These are phyloP conservation scores for Dendrophyllia cribrosa DNA, from an alignment of 64 coral and sea anemone species.

Conservation along the genomic window DNA sequence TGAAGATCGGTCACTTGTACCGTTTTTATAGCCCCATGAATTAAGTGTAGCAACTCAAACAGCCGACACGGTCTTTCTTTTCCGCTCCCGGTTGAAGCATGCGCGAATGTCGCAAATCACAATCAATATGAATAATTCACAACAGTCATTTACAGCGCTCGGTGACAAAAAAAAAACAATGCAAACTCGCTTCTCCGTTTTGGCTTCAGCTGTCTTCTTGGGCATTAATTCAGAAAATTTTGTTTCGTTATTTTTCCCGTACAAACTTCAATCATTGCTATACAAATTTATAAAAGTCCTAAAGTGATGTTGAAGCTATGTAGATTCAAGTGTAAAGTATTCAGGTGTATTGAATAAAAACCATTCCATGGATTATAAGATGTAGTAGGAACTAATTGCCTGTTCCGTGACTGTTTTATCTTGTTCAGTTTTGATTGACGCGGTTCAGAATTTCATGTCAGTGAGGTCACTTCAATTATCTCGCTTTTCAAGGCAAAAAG, in stretches of 20 bases:
- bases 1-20: neutral
- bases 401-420: neutral
- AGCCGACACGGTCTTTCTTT: neutral
- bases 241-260: too few species aligned
- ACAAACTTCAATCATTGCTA: too few species aligned
- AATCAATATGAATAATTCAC: neutral
- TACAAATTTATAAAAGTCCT: too few species aligned
- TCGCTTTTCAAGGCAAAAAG: neutral
- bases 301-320: too few species aligned
- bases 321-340: too few species aligned
- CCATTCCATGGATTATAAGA: too few species aligned
- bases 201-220: neutral
- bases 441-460: neutral
- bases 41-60: neutral
- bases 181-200: neutral
- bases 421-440: neutral
- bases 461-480: neutral
- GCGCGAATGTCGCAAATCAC: neutral
- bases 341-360: too few species aligned
- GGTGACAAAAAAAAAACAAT: neutral
- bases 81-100: neutral
- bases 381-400: too few species aligned
- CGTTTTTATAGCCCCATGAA: constrained; percentile 17
- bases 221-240: too few species aligned
- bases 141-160: neutral